Evolutionary conservation across 2,888 invertebrate species (phyloP), one percentile per base, ranked within the genome.

Genomic region (Chesias legatella): DNA sequence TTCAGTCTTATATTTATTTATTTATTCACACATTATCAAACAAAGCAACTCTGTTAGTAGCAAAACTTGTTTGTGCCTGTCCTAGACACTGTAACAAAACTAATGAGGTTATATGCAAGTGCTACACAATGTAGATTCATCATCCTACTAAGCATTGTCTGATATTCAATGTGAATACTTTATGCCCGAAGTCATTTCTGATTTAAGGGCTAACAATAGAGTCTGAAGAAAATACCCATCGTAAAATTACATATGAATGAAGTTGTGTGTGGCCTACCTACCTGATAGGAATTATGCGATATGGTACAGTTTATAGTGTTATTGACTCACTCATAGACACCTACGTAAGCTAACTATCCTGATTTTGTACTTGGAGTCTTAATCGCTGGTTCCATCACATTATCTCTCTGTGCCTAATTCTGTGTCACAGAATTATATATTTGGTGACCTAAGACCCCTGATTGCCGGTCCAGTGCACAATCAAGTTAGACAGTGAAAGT

Each of bases 401-500:
- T n/a, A n/a, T n/a, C n/a, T n/a, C n/a, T n/a, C n/a, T n/a, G n/a
- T n/a, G n/a, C n/a, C 13, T 17, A 17, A 17, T 2, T 17, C 13
- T 17, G 2, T 5, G 3, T 17, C 13, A 3, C 5, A 17, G 5
- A 17, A 2, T 5, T 17, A 17, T 17, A 17, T 2, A 2, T 17
- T 17, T 17, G 13, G 3, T 17, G 13, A 17, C 13, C 13, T 17
- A 34, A 34, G 27, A 8, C 28, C 8, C 21, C 22, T 13, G 11
- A 35, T 28, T 22, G 27, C 23, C 3, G 27, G n/a, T 22, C 10
- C 9, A 13, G 24, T 10, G 9, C 45, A 48, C n/a, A n/a, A n/a
- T n/a, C n/a, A n/a, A n/a, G n/a, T n/a, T n/a, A n/a, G n/a, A 50
- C 40, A 64, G 73, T 71, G 74, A 74, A 74, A 74, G 73, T 69